Base-by-base conservation (phyloP, 2,113 vertebrate species). In the Onychostoma macrolepis region DNA sequence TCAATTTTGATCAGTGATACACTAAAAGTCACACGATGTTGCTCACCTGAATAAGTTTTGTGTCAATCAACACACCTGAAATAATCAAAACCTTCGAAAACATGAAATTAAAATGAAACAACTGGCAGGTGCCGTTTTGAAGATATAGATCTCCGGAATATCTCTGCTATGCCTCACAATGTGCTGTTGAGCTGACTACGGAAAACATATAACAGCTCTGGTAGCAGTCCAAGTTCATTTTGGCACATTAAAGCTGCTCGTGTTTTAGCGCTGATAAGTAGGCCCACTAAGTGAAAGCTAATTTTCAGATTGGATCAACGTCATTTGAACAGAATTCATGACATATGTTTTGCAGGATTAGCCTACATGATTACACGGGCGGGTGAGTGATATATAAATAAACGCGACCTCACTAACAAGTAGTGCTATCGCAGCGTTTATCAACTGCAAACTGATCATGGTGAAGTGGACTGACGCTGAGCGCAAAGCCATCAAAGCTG, bases 401-500 rank as follows among this genome's bases (percentile, higher is more conserved):
- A 69, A 69, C 65, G 6, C 28, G 17, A 33, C 28, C 28, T 9
- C 17, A 8, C 11, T 13, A 28, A 28, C 61, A 13, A 56, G 9
- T 61, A 69, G 65, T 30, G 28, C 28, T 33, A 69, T 69, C 30
- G 28, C 15, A 33, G 28, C 65, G 33, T 33, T 69, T 19, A 19
- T 69, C 6, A 24, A 58, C 48, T 50, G 48, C 4, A 15, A 65
- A 65, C 15, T 19, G 6, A 69, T 69, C 65, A 91, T 91, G 90
- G 90, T 90, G 17, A 80, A 80, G 82, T 92, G 91, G 90, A 90
- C 90, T 63, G 77, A 85, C 8, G 87, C 50, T 7, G 91, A 91
- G 67, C 58, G 58, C 58, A 84, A 84, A 15, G 72, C 71, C 13
- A 67, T 67, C 6, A 67, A 67, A 30, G 28, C 28, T 0, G 15